Percentiles rank a stretch among this genome's conserved stretches.
Conservation (phyloP, 37 sponge, comb jelly and placozoan species). For the Haliclona indistincta region DNA sequence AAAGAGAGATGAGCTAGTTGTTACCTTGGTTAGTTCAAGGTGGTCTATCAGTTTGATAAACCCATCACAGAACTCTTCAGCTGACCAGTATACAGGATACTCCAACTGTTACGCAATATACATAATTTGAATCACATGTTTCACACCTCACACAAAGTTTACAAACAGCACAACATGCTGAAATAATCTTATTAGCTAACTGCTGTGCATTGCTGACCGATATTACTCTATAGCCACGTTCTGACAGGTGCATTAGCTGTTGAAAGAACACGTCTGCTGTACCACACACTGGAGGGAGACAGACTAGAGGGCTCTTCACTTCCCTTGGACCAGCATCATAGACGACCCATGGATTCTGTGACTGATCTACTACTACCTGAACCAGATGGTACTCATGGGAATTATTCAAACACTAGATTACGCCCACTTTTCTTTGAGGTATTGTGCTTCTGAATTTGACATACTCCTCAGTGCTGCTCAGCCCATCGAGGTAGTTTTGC, state of each 20-base stretch:
- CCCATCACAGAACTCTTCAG: slow-evolving; percentile 83
- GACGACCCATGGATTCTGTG: slow-evolving; percentile 80
- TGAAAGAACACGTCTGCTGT: slow-evolving; percentile 91
- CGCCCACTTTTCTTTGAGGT: slow-evolving; percentile 71
- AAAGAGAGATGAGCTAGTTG: background rate
- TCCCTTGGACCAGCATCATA: slow-evolving; percentile 96
- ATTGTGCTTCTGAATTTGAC: slow-evolving; percentile 74
- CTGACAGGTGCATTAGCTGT: slow-evolving; percentile 72
- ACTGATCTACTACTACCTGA: slow-evolving; percentile 64
- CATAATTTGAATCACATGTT: background rate
- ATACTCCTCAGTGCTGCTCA: slow-evolving; percentile 69
- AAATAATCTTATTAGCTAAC: background rate
- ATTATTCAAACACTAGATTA: background rate
- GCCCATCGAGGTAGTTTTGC: too few relatives aligned
- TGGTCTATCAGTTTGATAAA: slow-evolving; percentile 82
- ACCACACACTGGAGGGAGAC: slow-evolving; percentile 89
- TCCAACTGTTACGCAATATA: slow-evolving; percentile 52
- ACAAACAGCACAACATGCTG: background rate
- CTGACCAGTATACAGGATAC: slow-evolving; percentile 87
- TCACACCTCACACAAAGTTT: background rate
- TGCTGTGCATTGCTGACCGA: slow-evolving; percentile 52
- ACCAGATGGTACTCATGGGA: background rate
- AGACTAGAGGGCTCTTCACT: slow-evolving; percentile 88
- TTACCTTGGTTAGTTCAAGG: slow-evolving; percentile 81
- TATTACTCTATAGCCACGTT: slow-evolving; percentile 84